Evolutionary conservation across 37 sponge, comb jelly and placozoan species (phyloP), one percentile per base, ranked within the genome.

Genomic region (Cladorhizidae sp.): DNA sequence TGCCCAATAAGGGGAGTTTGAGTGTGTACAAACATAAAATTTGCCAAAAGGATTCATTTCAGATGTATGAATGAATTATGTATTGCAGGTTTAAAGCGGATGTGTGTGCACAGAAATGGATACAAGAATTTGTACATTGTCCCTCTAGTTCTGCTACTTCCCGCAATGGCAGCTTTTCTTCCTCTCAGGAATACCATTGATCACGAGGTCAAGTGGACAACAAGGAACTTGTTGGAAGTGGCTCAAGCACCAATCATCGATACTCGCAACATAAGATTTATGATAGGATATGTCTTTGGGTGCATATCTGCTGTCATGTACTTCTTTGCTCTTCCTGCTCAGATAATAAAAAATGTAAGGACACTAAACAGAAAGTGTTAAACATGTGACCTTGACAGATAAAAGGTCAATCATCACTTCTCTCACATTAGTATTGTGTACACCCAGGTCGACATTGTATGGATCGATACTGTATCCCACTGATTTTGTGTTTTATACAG

Each of bases 301-400:
- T 85, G 82, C 29, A 23, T 90, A 25, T 90, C 91, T 0, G 91
- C 75, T 6, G 35, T 77, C 0, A 49, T 90, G 12, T 90, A 90
- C 38, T 49, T 90, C n/a, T 21, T 57, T 1, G 68, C 91, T 26
- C 45, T 77, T 17, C 21, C 85, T 20, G 82, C 91, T 49, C 91
- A 90, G 51, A 85, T 85, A 26, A 22, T 81, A n/a, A 85, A 90
- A 42, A 90, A 90, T 77, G 88, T 87, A 55, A 87, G 88, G 1
- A 26, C 11, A 20, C 17, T 29, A 21, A 45, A 42, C 28, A 72
- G 35, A n/a, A 38, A 26, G 39, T 37, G 31, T 33, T 8, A 26
- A 25, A 58, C 14, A 14, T 6, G 20, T 25, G 5, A 58, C 54
- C 59, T 58, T 25, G 3, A 58, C 23, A 58, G n/a, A n/a, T 14